Base-by-base conservation (phyloP, 35 echinoderm and acorn worm species). In the Holothuria glaberrima region DNA sequence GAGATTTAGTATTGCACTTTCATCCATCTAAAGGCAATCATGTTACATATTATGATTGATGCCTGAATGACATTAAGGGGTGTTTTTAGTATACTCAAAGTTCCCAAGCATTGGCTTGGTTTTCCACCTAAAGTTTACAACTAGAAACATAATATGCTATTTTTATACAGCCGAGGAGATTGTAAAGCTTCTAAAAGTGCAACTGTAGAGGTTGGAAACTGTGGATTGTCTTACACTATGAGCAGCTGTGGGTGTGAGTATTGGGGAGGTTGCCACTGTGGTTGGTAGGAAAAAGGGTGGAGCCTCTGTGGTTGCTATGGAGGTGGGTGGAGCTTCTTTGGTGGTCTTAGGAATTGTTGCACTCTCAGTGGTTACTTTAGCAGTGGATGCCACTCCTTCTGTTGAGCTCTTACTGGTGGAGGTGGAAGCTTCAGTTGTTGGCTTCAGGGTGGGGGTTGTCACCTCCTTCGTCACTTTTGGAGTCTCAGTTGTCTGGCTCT, bases 281-380 rank as follows among this genome's bases (percentile, higher is more conserved):
- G 74, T 78, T 78, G 74, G 38, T 78, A 78, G 50, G 71, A 29
- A 75, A 34, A 34, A 32, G 35, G 32, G 69, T 26, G 1, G 69
- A 72, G 69, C 71, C 35, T 75, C 71, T 75, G 71, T 75, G 71
- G 71, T 75, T 75, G 71, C 71, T 75, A 41, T 44, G 69, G 69
- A 72, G 25, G 69, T 72, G 35, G 32, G 69, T 34, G 6, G 69
- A 72, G 69, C 69, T 31, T 28, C 24, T 16, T 28, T 72, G 71
- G 71, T 75, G 9, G 46, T 75, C 71, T 36, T 75, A 75, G 71
- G 71, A 41, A 75, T 41, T 21, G 46, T 6, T 21, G 24, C 16
- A 19, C 33, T 44, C 71, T 75, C 71, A 1, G 33, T 75, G 17
- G 71, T 75, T 41, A 21, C 34, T 41, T 41, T 36, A 20, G 46